phyloP scores from a whole-genome alignment of 2,888 invertebrate genomes.

The Netelia fuscicornis region DNA sequence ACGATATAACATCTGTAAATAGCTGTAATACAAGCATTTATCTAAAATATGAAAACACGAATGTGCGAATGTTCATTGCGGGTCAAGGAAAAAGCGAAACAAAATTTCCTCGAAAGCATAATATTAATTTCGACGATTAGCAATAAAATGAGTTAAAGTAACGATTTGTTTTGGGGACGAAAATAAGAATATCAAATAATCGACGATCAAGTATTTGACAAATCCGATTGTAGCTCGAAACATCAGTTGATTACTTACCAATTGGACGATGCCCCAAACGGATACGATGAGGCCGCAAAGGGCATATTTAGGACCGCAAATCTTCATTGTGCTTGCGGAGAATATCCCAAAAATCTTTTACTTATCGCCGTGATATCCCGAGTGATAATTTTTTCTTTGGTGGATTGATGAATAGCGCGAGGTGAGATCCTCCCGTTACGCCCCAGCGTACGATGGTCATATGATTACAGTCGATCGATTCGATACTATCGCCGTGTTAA shows the following conservation, averaged over 20 bases:
- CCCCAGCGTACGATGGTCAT: constrained; percentile 66
- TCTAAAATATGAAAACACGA: not conserved
- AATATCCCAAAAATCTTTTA: constrained; percentile 14
- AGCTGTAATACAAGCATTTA: constrained; percentile 4
- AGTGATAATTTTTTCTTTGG: constrained; percentile 30
- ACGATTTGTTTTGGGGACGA: not conserved
- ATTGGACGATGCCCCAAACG: constrained; percentile 97
- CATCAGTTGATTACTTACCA: constrained; percentile 88
- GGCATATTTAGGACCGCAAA: constrained; percentile 97
- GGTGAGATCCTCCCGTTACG: constrained; percentile 60
- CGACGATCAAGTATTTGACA: constrained; percentile 9
- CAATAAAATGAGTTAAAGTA: not conserved
- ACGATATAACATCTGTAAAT: not conserved
- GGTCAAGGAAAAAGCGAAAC: not conserved
- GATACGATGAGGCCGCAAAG: constrained; percentile 96
- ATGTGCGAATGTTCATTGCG: too few species aligned
- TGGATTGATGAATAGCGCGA: constrained; percentile 30
- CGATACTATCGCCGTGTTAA: constrained; percentile 34
- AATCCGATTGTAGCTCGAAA: constrained; percentile 22
- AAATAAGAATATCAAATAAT: not conserved
- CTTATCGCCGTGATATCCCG: constrained; percentile 71
- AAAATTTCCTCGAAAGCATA: not conserved
- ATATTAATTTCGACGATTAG: not conserved
- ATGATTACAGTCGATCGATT: constrained; percentile 68
- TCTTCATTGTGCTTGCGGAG: constrained; percentile 86